Base-by-base conservation (phyloP, 2,888 invertebrate genomes). In the Ochropleura plecta region DNA sequence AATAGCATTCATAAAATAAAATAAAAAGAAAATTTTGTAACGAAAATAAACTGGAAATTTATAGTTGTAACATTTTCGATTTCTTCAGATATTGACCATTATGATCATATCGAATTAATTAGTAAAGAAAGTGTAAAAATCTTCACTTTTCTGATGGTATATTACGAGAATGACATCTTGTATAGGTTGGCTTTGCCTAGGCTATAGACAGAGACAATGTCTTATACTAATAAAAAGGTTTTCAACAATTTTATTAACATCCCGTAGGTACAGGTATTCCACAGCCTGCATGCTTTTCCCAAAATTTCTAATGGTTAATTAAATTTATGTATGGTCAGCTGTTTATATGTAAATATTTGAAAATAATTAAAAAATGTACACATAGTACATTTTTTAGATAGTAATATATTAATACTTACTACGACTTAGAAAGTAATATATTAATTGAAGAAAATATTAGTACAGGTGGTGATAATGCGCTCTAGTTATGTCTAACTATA, bases 1-100 rank as follows among this genome's bases (percentile, higher is more conserved):
- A 90, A 90, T 79, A 88, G 90, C 88, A 86, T 87, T 84, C 76
- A 85, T 88, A 63, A 62, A 85, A 73, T 59, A 67, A 60, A 76
- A 30, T 30, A 76, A 74, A 42, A 62, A 57, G 63, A 42, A 70
- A 53, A 70, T 75, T 55, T 72, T 73, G 55, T 49, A 69, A 79
- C 62, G 57, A 76, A 79, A 64, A 65, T 65, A 65, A 78, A 83
- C 79, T 77, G 72, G 72, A 66, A 83, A 82, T 82, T 87, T 86
- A 77, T 67, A 78, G 62, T 75, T 73, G 55, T 60, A 75, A 78
- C 81, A 80, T 82, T 79, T 78, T 73, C 20, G 76, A 87, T 85
- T 83, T 81, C 51, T 84, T 86, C 75, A 83, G 18, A 74, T 73
- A 81, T 68, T 83, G 57, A 57, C 53, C 83, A 81, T 83, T 71